Conservation (phyloP, 2,113 vertebrate species). For the Chamaea fasciata region DNA sequence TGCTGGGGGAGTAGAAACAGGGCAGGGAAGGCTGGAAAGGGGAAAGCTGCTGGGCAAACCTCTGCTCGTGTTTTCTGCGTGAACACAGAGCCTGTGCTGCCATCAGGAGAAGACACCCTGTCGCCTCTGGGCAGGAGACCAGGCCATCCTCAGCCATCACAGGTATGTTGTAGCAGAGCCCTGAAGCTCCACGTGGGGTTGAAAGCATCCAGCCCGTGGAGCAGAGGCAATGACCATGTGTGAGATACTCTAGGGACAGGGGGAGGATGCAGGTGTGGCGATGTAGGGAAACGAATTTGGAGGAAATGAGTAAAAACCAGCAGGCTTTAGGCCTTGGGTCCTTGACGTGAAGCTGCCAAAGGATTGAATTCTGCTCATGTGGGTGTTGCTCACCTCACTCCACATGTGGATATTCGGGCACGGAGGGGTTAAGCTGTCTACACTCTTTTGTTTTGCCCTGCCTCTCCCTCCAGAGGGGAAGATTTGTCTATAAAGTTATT, state of each 20-base stretch:
- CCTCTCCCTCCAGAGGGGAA: not conserved
- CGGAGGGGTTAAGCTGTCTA: not conserved
- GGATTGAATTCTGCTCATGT: not conserved
- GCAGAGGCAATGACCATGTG: not conserved
- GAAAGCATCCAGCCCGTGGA: not conserved
- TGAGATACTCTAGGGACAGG: rapidly evolving
- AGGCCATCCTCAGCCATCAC: not conserved
- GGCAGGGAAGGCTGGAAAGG: not conserved
- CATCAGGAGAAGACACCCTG: not conserved
- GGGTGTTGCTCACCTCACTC: not conserved
- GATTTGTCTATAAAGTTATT: slow-evolving; percentile 40
- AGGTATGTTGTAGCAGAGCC: not conserved
- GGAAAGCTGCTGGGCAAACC: not conserved
- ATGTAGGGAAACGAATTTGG: not conserved
- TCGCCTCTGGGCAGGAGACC: rapidly evolving
- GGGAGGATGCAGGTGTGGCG: not conserved
- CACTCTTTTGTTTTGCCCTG: not conserved
- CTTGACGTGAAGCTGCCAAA: not conserved
- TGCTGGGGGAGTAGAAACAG: not conserved
- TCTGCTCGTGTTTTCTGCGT: rapidly evolving
- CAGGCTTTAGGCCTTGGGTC: not conserved
- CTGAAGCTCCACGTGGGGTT: rapidly evolving
- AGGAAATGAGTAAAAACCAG: not conserved
- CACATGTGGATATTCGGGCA: rapidly evolving
- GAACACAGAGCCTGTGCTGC: not conserved